Conservation (phyloP, 2,888 invertebrate species). For the Crepidodera aurea region DNA sequence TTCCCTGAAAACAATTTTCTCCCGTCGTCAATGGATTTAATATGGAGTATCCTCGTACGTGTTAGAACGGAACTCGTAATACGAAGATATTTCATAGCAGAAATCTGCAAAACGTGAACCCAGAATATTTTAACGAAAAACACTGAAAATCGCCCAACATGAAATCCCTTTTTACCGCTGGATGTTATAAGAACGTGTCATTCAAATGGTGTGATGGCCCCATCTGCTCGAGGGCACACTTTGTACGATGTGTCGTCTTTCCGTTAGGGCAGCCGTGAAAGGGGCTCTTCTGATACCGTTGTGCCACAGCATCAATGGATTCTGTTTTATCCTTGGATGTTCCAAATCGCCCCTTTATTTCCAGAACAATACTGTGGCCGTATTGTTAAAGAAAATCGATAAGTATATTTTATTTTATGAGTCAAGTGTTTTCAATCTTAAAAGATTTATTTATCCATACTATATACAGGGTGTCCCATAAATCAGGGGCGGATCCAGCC, state of each 20-base stretch:
- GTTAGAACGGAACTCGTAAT: neutral
- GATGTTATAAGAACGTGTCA: constrained; percentile 29
- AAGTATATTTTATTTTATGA: constrained; percentile 20
- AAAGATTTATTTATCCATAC: too few species aligned
- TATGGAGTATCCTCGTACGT: too few species aligned
- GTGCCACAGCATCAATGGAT: constrained; percentile 3
- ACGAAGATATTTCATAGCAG: constrained; percentile 15
- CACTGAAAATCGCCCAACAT: constrained; percentile 28
- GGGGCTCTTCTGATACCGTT: constrained; percentile 13
- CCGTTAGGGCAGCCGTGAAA: constrained; percentile 9
- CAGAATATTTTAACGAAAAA: constrained; percentile 29
- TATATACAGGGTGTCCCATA: too few species aligned
- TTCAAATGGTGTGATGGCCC: constrained; percentile 25
- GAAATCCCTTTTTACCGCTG: constrained; percentile 28
- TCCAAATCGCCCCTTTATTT: constrained; percentile 23
- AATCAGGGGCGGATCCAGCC: too few species aligned
- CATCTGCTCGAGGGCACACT: constrained; percentile 26
- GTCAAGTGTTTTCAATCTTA: neutral
- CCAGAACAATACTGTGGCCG: constrained; percentile 11
- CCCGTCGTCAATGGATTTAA: too few species aligned
- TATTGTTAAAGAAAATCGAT: constrained; percentile 11
- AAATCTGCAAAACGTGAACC: constrained; percentile 17
- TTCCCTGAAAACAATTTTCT: too few species aligned
- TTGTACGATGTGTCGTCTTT: constrained; percentile 24
- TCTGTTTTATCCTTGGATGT: constrained; percentile 17